A percentile compares a stretch with the other conserved stretches of the same genome.
Conservation (phyloP, 2,888 invertebrate genomes). For the Calliopum simillimum region DNA sequence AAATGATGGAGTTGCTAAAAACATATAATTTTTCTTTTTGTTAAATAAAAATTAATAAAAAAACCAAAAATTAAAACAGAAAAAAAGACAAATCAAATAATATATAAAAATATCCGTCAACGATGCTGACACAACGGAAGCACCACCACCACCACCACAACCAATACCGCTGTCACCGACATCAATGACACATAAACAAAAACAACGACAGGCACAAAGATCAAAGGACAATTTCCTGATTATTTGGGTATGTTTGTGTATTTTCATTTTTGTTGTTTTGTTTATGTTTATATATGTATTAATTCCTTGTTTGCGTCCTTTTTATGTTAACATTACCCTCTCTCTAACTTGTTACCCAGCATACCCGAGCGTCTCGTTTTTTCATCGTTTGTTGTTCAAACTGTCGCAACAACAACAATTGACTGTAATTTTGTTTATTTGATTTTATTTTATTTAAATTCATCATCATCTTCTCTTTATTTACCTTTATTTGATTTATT, state of each 20-base stretch:
- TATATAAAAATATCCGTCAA: no score
- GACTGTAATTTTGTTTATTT: slow-evolving; percentile 1
- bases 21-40: no score
- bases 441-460: neutral
- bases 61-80: no score
- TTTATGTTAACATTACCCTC: no score
- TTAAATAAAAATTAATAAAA: no score
- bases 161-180: neutral
- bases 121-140: no score
- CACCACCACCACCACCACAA: neutral
- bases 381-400: no score
- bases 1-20: no score
- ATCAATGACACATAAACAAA: slow-evolving; percentile 18
- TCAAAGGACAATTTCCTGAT: slow-evolving; percentile 33
- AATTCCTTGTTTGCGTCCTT: neutral
- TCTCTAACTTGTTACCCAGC: no score
- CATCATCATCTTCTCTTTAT: neutral
- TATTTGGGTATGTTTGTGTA: slow-evolving; percentile 26
- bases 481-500: slow-evolving; percentile 12
- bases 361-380: no score
- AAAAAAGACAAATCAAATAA: no score
- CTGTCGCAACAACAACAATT: no score
- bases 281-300: slow-evolving; percentile 22
- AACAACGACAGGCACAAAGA: slow-evolving; percentile 24
- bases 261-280: slow-evolving; percentile 9